Evolutionary conservation across 1,140 invertebrate species (phyloP).

Genomic region (Pectinophora gossypiella): DNA sequence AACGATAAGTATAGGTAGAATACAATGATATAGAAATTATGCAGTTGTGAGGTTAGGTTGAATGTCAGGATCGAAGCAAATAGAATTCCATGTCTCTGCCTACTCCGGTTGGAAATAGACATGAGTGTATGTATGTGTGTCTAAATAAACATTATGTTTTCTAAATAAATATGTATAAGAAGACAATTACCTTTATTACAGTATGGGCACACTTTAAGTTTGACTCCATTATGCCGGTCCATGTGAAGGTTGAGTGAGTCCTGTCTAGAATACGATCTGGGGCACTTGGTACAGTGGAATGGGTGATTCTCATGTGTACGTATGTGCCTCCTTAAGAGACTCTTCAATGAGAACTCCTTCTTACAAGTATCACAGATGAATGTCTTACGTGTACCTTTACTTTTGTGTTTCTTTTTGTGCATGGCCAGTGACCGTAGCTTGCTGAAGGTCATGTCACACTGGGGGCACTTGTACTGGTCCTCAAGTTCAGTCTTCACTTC

Average conservation of each 20-base stretch:
- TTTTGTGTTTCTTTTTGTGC: conserved; percentile 35
- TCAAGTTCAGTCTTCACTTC: conserved; percentile 22
- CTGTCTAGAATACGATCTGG: conserved; percentile 74
- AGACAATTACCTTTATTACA: conserved; percentile 76
- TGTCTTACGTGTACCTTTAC: conserved; percentile 9
- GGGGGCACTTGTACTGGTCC: conserved; percentile 36
- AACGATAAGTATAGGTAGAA: not conserved
- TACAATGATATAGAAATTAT: not conserved
- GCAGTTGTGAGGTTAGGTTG: not conserved
- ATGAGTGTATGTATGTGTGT: no score
- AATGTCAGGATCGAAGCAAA: no score
- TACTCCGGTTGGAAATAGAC: no score
- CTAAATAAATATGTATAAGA: no score
- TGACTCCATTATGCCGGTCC: conserved; percentile 75
- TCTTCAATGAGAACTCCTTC: conserved; percentile 54
- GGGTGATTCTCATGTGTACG: conserved; percentile 49
- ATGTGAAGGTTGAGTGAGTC: conserved; percentile 76
- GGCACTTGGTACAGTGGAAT: conserved; percentile 62
- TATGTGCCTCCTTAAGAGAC: conserved; percentile 54
- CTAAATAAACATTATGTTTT: no score
- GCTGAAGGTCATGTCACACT: conserved; percentile 44
- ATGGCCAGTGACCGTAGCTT: conserved; percentile 36
- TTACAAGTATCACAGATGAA: conserved; percentile 49
- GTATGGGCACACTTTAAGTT: conserved; percentile 77
- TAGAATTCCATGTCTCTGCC: no score